Percentiles rank a stretch among this genome's conserved stretches.
These are phyloP conservation scores for Clavelina lepadiformis DNA, from an alignment of 23 tunicate species.

Conservation along the genomic window DNA sequence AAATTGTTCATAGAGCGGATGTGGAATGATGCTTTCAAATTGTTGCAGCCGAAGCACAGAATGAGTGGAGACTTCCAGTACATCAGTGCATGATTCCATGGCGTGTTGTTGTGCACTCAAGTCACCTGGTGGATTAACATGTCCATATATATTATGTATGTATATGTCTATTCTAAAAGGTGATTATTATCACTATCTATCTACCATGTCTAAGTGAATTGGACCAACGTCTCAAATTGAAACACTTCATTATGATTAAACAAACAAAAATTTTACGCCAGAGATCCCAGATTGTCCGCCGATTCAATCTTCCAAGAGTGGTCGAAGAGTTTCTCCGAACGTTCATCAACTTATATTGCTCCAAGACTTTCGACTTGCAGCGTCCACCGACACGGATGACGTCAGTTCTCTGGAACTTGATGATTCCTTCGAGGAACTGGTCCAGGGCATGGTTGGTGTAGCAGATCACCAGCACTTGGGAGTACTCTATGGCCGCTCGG, in stretches of 20 bases:
- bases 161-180: background rate
- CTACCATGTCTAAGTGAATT: too few relatives aligned
- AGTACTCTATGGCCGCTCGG: too few relatives aligned
- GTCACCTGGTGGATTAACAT: slow-evolving; percentile 19
- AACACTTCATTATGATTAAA: background rate
- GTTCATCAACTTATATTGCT: slow-evolving; percentile 34
- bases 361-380: slow-evolving; percentile 45
- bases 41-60: slow-evolving; percentile 17
- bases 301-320: background rate
- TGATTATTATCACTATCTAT: background rate
- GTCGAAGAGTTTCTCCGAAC: slow-evolving; percentile 16
- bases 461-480: slow-evolving; percentile 75
- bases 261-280: slow-evolving; percentile 1
- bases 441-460: slow-evolving; percentile 98
- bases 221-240: slow-evolving; percentile 4
- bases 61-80: slow-evolving; percentile 36
- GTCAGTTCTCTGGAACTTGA: slow-evolving; percentile 24
- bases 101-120: slow-evolving; percentile 1
- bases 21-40: slow-evolving; percentile 30
- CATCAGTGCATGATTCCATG: slow-evolving; percentile 14
- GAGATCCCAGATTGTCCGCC: slow-evolving; percentile 36
- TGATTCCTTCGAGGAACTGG: slow-evolving; percentile 91
- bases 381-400: slow-evolving; percentile 86
- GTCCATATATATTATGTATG: background rate
- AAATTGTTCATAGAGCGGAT: slow-evolving; percentile 23